phyloP scores from a whole-genome alignment of 1,140 invertebrate genomes.

The Aphelenchoides avenae region DNA sequence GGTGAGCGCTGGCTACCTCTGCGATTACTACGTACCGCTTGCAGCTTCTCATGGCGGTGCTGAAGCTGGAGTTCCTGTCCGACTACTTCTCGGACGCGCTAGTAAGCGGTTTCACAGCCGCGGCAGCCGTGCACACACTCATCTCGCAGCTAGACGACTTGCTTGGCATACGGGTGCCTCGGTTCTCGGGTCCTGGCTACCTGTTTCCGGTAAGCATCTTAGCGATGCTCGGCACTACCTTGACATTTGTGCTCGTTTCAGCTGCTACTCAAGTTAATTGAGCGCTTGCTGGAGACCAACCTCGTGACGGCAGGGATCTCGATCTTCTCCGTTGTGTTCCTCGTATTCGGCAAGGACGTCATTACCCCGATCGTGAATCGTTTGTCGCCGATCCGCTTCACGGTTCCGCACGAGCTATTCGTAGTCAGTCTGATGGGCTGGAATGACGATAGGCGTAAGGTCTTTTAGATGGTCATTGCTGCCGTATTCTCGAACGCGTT shows the following conservation, averaged over 20 bases:
- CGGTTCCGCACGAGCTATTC: slow-evolving; percentile 25
- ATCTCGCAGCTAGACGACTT: slow-evolving; percentile 46
- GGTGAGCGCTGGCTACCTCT: slow-evolving; percentile 1
- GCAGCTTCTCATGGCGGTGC: slow-evolving; percentile 47
- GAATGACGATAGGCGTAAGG: not conserved
- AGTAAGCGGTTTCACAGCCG: slow-evolving; percentile 49
- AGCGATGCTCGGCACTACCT: not conserved
- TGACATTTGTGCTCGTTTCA: not conserved
- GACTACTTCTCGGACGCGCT: slow-evolving; percentile 50
- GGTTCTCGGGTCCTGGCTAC: slow-evolving; percentile 18
- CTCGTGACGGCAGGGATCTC: slow-evolving; percentile 10
- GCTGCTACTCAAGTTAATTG: slow-evolving; percentile 2
- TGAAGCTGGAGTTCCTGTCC: slow-evolving; percentile 47
- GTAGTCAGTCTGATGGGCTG: slow-evolving; percentile 2
- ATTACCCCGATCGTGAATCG: slow-evolving; percentile 38
- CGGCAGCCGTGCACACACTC: slow-evolving; percentile 46
- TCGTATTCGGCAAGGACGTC: slow-evolving; percentile 44
- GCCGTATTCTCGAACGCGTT: slow-evolving; percentile 3
- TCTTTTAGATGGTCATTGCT: slow-evolving; percentile 20
- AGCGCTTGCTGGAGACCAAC: slow-evolving; percentile 8
- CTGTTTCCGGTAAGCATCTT: slow-evolving; percentile 21
- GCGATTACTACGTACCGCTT: slow-evolving; percentile 12
- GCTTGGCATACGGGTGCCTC: slow-evolving; percentile 30
- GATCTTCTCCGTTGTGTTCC: slow-evolving; percentile 36
- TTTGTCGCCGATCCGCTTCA: slow-evolving; percentile 9